A percentile compares a stretch with the other conserved stretches of the same genome.
Conservation (phyloP, 2,888 invertebrate genomes). For the Drosophila austrosaltans region DNA sequence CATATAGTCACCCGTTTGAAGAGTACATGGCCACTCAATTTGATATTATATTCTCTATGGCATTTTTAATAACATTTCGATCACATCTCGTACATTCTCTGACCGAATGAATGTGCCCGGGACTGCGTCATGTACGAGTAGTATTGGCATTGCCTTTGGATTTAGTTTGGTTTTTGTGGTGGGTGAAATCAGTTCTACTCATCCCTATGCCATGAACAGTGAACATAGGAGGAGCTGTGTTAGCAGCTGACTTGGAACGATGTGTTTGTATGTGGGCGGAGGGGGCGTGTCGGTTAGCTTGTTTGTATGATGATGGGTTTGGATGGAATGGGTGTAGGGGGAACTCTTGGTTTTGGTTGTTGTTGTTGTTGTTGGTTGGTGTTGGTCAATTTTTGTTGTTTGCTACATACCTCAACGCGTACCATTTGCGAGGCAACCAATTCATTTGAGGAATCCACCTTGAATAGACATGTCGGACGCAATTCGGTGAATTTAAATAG, state of each 20-base stretch:
- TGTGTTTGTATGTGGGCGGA: neutral
- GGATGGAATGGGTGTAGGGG: neutral
- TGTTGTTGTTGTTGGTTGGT: neutral
- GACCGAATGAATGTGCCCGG: neutral
- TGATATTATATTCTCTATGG: neutral
- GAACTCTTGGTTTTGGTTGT: neutral
- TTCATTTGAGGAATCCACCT: constrained; percentile 76
- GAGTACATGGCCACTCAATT: no score
- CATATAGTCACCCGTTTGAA: no score
- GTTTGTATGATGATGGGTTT: neutral
- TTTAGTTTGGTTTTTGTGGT: neutral
- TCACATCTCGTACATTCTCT: neutral
- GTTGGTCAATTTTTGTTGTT: constrained; percentile 1
- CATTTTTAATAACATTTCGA: neutral
- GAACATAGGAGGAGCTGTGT: neutral
- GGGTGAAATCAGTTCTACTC: constrained; percentile 3
- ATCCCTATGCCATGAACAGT: neutral
- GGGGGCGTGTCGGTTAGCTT: constrained; percentile 2
- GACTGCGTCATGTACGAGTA: neutral
- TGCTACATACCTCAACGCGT: constrained; percentile 81
- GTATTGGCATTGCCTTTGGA: neutral
- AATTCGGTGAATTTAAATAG: constrained; percentile 83
- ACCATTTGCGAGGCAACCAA: constrained; percentile 75
- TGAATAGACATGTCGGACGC: constrained; percentile 83
- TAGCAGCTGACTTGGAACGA: constrained; percentile 1